Percentiles rank a stretch among this genome's conserved stretches.
phyloP scores from a whole-genome alignment of 2,797 vertebrate species.

The Gambelia wislizenii region DNA sequence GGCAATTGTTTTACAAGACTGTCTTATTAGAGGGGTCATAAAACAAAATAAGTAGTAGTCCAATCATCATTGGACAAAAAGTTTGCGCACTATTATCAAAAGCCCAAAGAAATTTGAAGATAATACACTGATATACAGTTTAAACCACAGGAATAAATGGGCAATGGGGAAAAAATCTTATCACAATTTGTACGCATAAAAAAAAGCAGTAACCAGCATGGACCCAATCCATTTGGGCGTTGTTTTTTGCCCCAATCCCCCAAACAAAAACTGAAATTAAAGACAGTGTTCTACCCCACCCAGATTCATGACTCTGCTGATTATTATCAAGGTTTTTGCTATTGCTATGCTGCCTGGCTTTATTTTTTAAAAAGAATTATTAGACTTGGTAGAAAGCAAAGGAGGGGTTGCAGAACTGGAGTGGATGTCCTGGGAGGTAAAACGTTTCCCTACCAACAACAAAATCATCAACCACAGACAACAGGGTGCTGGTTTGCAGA shows the following conservation, averaged over 20 bases:
- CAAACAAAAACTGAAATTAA: slow-evolving; percentile 72
- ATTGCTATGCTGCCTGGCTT: slow-evolving; percentile 75
- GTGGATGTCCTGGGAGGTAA: slow-evolving; percentile 69
- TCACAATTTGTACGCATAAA: slow-evolving; percentile 78
- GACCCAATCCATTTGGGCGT: slow-evolving; percentile 76
- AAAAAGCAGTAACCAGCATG: slow-evolving; percentile 73
- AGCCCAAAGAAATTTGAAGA: slow-evolving; percentile 68
- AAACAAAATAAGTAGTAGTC: slow-evolving; percentile 75
- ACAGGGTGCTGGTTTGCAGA: slow-evolving; percentile 76
- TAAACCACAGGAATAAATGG: slow-evolving; percentile 64
- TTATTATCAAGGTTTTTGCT: slow-evolving; percentile 78
- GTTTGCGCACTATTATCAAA: slow-evolving; percentile 59
- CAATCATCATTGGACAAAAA: slow-evolving; percentile 74
- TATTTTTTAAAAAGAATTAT: slow-evolving; percentile 47
- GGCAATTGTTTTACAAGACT: slow-evolving; percentile 76
- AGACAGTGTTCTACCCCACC: slow-evolving; percentile 77
- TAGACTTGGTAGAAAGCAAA: slow-evolving; percentile 80
- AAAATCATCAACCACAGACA: slow-evolving; percentile 77
- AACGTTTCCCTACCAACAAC: slow-evolving; percentile 80
- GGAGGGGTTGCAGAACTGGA: slow-evolving; percentile 77
- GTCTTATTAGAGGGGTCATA: slow-evolving; percentile 75
- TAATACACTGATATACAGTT: slow-evolving; percentile 57
- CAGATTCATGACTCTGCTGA: slow-evolving; percentile 80
- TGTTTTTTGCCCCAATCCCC: slow-evolving; percentile 65
- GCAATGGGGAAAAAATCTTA: slow-evolving; percentile 54